A percentile compares a stretch with the other conserved stretches of the same genome.
These are phyloP conservation scores for Meloidogyne chitwoodi DNA, from an alignment of 1,140 invertebrate genomes.

Conservation along the genomic window DNA sequence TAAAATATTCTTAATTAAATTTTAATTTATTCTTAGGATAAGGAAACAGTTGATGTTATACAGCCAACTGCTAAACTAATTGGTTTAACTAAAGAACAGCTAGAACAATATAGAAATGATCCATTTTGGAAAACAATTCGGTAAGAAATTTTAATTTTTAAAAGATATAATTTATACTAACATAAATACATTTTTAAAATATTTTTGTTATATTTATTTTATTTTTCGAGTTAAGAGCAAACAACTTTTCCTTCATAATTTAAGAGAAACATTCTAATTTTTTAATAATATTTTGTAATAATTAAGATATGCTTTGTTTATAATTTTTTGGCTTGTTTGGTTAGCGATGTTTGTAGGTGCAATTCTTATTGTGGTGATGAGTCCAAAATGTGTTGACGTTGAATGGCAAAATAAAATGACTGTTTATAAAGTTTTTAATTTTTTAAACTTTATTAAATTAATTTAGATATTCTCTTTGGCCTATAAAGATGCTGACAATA, in stretches of 20 bases:
- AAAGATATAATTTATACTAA: no score
- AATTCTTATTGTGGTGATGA: slow-evolving; percentile 57
- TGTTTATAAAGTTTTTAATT: slow-evolving; percentile 43
- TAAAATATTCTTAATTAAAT: not conserved
- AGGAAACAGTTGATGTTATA: slow-evolving; percentile 44
- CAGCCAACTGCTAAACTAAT: slow-evolving; percentile 48
- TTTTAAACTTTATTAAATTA: slow-evolving; percentile 4
- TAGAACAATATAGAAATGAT: slow-evolving; percentile 57
- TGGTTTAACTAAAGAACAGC: slow-evolving; percentile 56
- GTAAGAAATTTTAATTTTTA: slow-evolving; percentile 15
- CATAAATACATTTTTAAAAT: no score
- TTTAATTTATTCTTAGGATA: slow-evolving; percentile 36
- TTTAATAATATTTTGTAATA: not conserved
- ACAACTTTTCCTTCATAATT: no score
- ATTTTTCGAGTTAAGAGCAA: no score
- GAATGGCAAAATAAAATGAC: slow-evolving; percentile 49
- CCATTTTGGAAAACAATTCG: slow-evolving; percentile 58
- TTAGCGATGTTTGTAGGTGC: slow-evolving; percentile 54
- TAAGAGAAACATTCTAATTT: slow-evolving; percentile 18
- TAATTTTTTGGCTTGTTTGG: slow-evolving; percentile 55
- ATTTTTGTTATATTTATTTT: not conserved
- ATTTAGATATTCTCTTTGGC: slow-evolving; percentile 45
- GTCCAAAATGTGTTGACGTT: slow-evolving; percentile 53
- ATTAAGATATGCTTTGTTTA: slow-evolving; percentile 38
- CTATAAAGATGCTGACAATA: slow-evolving; percentile 45